phyloP scores from a whole-genome alignment of 2,797 vertebrate species.

The Zalophus californianus region DNA sequence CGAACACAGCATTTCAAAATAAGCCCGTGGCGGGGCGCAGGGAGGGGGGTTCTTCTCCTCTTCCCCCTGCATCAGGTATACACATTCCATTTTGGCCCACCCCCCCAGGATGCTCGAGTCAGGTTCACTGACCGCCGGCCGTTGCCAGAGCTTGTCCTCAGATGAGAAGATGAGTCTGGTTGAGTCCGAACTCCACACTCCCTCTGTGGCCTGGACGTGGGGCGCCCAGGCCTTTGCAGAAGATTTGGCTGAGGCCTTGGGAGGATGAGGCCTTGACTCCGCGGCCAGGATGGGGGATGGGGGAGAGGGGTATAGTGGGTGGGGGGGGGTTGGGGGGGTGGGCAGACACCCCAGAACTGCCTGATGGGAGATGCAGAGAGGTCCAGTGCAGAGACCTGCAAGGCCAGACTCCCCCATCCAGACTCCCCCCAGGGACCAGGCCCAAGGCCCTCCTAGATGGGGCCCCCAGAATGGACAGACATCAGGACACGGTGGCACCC shows the following conservation, averaged over 20 bases:
- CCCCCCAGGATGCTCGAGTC: not conserved
- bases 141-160: not conserved
- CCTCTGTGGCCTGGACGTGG: not conserved
- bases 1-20: not conserved
- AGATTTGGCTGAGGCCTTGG: not conserved
- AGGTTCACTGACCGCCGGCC: not conserved
- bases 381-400: not conserved
- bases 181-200: not conserved
- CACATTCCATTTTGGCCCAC: not conserved
- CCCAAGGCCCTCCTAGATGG: not conserved
- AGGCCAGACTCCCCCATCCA: not conserved
- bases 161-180: not conserved
- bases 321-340: too few species aligned
- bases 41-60: not conserved
- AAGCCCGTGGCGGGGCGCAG: not conserved
- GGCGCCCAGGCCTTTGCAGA: not conserved
- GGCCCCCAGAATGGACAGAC: not conserved
- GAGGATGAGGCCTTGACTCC: not conserved
- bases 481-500: not conserved
- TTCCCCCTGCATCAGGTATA: not conserved
- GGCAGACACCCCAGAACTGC: not conserved
- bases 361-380: not conserved
- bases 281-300: fast-evolving
- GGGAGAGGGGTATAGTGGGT: not conserved
- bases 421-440: not conserved